Evolutionary conservation across 2,888 invertebrate species (phyloP).

Genomic region (Ethmia dodecea): DNA sequence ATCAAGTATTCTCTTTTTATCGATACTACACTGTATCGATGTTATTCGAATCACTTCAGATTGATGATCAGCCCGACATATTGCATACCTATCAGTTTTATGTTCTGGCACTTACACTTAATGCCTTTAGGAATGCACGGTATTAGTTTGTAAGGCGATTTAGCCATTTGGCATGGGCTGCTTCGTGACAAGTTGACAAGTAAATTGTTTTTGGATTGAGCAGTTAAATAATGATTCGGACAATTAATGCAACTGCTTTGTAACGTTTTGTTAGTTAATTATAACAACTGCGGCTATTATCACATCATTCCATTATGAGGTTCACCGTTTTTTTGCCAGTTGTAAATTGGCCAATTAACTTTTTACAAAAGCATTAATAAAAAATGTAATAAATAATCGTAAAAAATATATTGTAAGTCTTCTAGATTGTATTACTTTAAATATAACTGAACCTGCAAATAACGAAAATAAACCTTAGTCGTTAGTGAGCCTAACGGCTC

Average conservation of each 20-base stretch:
- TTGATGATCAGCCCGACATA: slow-evolving; percentile 59
- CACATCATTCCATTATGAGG: too few relatives aligned
- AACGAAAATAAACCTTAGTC: too few relatives aligned
- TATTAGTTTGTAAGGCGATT: slow-evolving; percentile 52
- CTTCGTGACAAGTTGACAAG: slow-evolving; percentile 42
- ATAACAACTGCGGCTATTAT: background rate
- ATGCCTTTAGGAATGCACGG: slow-evolving; percentile 63
- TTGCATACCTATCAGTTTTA: slow-evolving; percentile 73
- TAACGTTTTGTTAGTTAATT: slow-evolving; percentile 1
- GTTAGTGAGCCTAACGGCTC: too few relatives aligned
- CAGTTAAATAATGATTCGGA: slow-evolving; percentile 33
- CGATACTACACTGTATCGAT: slow-evolving; percentile 33
- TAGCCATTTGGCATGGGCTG: slow-evolving; percentile 26
- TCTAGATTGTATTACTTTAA: too few relatives aligned
- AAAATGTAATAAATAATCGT: too few relatives aligned
- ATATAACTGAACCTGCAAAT: too few relatives aligned
- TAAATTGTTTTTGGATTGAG: slow-evolving; percentile 45
- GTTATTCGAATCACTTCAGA: slow-evolving; percentile 46
- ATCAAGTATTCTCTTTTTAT: slow-evolving; percentile 31
- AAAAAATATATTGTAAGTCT: too few relatives aligned
- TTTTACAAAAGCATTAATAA: too few relatives aligned
- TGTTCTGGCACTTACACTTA: slow-evolving; percentile 65
- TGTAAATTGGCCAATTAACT: slow-evolving; percentile 2
- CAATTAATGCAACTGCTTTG: too few relatives aligned
- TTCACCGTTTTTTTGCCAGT: too few relatives aligned